These are phyloP conservation scores for Spodoptera picta DNA, from an alignment of 2,888 invertebrate species.

Conservation along the genomic window DNA sequence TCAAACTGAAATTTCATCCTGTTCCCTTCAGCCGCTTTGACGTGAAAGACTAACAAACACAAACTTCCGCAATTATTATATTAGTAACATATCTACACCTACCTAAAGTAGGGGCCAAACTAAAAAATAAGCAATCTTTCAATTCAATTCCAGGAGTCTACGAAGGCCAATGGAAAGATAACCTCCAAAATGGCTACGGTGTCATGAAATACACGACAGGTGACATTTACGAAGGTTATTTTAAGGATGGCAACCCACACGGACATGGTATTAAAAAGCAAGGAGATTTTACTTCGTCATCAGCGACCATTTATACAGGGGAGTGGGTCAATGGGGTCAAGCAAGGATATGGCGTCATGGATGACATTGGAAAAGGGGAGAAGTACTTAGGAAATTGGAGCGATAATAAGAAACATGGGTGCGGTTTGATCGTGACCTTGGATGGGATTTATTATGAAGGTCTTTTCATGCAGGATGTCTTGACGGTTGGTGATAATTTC, in stretches of 20 bases:
- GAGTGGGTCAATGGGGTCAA: constrained; percentile 94
- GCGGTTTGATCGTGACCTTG: constrained; percentile 95
- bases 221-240: constrained; percentile 95
- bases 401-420: constrained; percentile 94
- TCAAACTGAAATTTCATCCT: too few relatives aligned
- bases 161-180: constrained; percentile 94
- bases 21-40: too few relatives aligned
- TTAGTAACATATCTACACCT: neutral
- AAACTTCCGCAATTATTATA: too few relatives aligned
- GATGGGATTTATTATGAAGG: constrained; percentile 98
- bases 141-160: constrained; percentile 89
- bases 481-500: constrained; percentile 88
- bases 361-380: constrained; percentile 95
- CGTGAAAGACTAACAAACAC: too few relatives aligned
- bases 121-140: neutral
- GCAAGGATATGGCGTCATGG: constrained; percentile 96
- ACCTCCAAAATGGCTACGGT: constrained; percentile 94
- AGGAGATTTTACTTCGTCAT: constrained; percentile 92
- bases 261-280: constrained; percentile 95
- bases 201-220: constrained; percentile 92
- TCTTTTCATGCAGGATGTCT: constrained; percentile 93
- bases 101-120: neutral
- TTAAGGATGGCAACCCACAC: constrained; percentile 94
- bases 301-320: constrained; percentile 95
- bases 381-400: constrained; percentile 97